A percentile compares a stretch with the other conserved stretches of the same genome.
These are phyloP conservation scores for Lacerta viridis DNA, from an alignment of 2,797 vertebrate species.

Conservation along the genomic window DNA sequence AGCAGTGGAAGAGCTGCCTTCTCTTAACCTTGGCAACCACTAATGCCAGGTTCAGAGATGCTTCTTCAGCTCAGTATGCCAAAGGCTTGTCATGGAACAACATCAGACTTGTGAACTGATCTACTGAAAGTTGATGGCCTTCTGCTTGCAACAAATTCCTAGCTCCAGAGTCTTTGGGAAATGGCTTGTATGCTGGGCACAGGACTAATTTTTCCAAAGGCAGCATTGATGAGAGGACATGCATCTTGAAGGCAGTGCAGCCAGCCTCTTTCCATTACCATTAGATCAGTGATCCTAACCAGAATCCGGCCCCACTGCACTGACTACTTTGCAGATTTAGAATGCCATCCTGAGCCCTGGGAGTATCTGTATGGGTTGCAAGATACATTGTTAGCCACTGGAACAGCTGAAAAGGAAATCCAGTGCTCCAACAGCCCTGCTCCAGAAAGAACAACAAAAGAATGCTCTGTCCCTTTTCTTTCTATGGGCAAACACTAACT, in stretches of 20 bases:
- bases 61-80: constrained; percentile 4
- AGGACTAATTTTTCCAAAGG: constrained; percentile 9
- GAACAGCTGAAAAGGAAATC: not conserved
- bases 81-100: not conserved
- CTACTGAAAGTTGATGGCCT: not conserved
- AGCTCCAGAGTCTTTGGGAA: not conserved
- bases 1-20: not conserved
- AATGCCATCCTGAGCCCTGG: not conserved
- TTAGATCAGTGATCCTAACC: not conserved
- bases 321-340: not conserved
- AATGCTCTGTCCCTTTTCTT: not conserved
- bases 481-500: not conserved
- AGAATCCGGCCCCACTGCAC: not conserved
- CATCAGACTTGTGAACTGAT: not conserved
- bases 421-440: not conserved
- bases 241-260: not conserved
- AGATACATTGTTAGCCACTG: not conserved
- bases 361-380: not conserved
- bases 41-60: not conserved
- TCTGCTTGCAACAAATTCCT: not conserved
- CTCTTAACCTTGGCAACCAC: not conserved
- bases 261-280: not conserved
- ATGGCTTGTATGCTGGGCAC: not conserved
- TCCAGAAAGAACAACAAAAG: not conserved
- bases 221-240: not conserved